phyloP scores from a whole-genome alignment of 2,888 invertebrate species.

The Teinopalpus imperialis region DNA sequence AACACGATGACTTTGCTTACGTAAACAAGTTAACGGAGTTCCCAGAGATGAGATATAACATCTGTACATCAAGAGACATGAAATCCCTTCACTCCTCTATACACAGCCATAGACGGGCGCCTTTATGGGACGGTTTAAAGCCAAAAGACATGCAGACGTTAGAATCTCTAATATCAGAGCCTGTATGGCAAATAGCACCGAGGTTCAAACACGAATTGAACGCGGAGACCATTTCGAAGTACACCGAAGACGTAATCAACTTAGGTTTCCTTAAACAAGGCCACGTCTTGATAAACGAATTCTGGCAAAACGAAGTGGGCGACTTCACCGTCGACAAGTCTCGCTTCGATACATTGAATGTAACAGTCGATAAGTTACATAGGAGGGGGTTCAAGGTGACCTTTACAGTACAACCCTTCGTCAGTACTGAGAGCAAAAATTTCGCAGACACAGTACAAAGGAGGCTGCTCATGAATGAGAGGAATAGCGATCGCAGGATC shows the following conservation, averaged over 20 bases:
- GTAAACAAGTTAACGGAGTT: slow-evolving; percentile 85
- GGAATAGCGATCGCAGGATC: slow-evolving; percentile 88
- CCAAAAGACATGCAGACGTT: slow-evolving; percentile 88
- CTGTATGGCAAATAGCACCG: slow-evolving; percentile 93
- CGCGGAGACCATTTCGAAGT: slow-evolving; percentile 88
- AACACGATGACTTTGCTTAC: slow-evolving; percentile 90
- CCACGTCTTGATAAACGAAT: slow-evolving; percentile 89
- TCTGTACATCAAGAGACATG: slow-evolving; percentile 92
- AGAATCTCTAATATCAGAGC: slow-evolving; percentile 89
- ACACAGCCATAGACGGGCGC: slow-evolving; percentile 84
- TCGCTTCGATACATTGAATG: slow-evolving; percentile 89
- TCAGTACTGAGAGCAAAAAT: slow-evolving; percentile 91
- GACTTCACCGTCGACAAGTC: slow-evolving; percentile 91
- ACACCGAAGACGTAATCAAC: slow-evolving; percentile 91
- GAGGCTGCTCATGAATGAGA: slow-evolving; percentile 89
- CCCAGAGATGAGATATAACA: slow-evolving; percentile 91
- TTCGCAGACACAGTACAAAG: slow-evolving; percentile 90
- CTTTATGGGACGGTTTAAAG: slow-evolving; percentile 91
- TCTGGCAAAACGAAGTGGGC: slow-evolving; percentile 92
- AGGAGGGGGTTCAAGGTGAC: slow-evolving; percentile 93
- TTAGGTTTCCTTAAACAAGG: slow-evolving; percentile 90
- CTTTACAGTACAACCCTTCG: slow-evolving; percentile 94
- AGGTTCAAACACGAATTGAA: slow-evolving; percentile 84
- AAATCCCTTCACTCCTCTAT: slow-evolving; percentile 88
- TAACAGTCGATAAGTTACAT: slow-evolving; percentile 90